Evolutionary conservation across 2,113 vertebrate genomes (phyloP).

Genomic region (Phoxinus phoxinus): DNA sequence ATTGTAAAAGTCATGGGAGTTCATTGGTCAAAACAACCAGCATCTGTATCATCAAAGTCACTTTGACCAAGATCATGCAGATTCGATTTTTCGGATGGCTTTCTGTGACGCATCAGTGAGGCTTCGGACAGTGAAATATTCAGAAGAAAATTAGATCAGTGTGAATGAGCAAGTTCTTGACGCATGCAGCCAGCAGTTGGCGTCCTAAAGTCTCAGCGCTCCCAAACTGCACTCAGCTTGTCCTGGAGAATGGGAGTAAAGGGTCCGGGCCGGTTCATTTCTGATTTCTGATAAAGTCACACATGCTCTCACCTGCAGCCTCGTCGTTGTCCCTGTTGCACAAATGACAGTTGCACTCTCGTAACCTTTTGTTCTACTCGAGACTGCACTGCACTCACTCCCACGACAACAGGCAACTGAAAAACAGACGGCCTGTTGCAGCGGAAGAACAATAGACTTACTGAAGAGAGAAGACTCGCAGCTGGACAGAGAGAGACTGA

Average conservation of each 20-base stretch:
- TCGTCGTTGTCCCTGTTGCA: not conserved
- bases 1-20: not conserved
- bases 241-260: not conserved
- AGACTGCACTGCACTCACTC: conserved; percentile 32
- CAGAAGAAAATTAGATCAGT: conserved; percentile 23
- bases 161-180: not conserved
- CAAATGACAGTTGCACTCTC: conserved; percentile 17
- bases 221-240: not conserved
- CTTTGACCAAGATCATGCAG: not conserved
- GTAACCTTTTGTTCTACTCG: conserved; percentile 48
- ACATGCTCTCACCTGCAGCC: conserved; percentile 26
- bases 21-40: not conserved
- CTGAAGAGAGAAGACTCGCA: not conserved
- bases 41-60: not conserved
- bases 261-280: not conserved
- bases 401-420: conserved; percentile 10
- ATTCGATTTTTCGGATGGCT: not conserved
- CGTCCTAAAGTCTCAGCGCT: not conserved
- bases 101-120: conserved; percentile 1
- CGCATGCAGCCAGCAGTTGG: conserved; percentile 10
- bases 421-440: conserved; percentile 41
- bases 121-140: not conserved
- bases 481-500: conserved; percentile 9
- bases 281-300: conserved; percentile 1
- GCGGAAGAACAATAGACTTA: conserved; percentile 22